phyloP scores from a whole-genome alignment of 2,113 vertebrate genomes.

The Eulemur rufifrons region DNA sequence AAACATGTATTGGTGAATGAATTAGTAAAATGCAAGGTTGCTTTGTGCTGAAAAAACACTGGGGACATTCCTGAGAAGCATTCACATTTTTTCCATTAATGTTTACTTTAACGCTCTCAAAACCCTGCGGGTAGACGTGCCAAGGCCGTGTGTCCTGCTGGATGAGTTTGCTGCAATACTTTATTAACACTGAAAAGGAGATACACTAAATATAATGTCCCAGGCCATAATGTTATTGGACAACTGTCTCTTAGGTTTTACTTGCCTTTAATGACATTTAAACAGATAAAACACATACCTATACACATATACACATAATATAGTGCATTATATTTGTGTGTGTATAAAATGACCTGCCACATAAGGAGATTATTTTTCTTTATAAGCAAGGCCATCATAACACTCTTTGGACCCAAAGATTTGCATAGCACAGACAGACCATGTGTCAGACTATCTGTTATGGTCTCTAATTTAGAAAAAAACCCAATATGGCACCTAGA shows the following conservation, averaged over 20 bases:
- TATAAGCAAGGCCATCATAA: not conserved
- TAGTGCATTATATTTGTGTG: not conserved
- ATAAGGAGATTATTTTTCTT: not conserved
- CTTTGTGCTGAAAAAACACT: not conserved
- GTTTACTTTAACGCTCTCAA: not conserved
- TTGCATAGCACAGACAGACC: not conserved
- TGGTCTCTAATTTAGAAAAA: not conserved
- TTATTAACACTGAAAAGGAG: not conserved
- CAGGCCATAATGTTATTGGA: not conserved
- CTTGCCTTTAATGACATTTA: not conserved
- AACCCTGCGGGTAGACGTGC: not conserved
- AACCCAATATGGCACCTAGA: not conserved
- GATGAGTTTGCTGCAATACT: not conserved
- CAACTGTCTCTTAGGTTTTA: not conserved
- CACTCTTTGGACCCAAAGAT: not conserved
- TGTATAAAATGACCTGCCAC: not conserved
- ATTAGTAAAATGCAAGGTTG: slow-evolving; percentile 55
- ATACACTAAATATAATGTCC: not conserved
- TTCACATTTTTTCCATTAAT: not conserved
- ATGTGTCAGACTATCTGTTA: not conserved
- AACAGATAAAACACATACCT: not conserved
- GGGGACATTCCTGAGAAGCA: slow-evolving; percentile 46
- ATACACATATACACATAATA: not conserved
- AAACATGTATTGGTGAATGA: slow-evolving; percentile 48
- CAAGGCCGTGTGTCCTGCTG: not conserved